Conservation (phyloP, 2,113 vertebrate species). For the Casuarius casuarius region DNA sequence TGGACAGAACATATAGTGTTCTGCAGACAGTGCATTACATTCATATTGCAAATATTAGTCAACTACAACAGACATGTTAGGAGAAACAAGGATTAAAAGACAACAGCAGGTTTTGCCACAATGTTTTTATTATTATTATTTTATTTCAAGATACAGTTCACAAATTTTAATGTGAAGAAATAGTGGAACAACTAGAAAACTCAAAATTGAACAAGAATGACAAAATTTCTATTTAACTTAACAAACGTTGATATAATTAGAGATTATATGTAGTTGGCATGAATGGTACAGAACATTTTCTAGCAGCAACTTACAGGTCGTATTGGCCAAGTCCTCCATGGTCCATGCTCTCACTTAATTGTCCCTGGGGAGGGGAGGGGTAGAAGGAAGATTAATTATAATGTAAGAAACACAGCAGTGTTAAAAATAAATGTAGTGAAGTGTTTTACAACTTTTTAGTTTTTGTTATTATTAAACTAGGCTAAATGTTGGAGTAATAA, state of each 20-base stretch:
- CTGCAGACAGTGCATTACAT: background rate
- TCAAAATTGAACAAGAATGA: background rate
- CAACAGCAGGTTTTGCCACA: slow-evolving; percentile 33
- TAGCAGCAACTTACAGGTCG: slow-evolving; percentile 89
- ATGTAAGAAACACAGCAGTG: background rate
- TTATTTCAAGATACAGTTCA: slow-evolving; percentile 28
- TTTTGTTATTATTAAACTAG: background rate
- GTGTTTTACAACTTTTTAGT: background rate
- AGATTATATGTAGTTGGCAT: background rate
- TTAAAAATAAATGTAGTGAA: background rate
- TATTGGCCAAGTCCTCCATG: slow-evolving; percentile 91
- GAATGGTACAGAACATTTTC: slow-evolving; percentile 43
- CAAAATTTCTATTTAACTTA: background rate
- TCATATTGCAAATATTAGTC: background rate
- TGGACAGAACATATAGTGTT: background rate
- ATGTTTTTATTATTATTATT: slow-evolving; percentile 36
- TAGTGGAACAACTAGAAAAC: background rate
- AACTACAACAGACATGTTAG: background rate
- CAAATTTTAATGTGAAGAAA: background rate
- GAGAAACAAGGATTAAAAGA: slow-evolving; percentile 56
- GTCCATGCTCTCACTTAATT: slow-evolving; percentile 94
- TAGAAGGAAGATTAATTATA: slow-evolving; percentile 41
- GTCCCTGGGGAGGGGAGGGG: slow-evolving; percentile 80
- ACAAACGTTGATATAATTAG: background rate
- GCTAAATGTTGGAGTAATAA: background rate